A percentile compares a stretch with the other conserved stretches of the same genome.
Evolutionary conservation across 2,113 vertebrate species (phyloP).

Genomic region (Equus quagga): DNA sequence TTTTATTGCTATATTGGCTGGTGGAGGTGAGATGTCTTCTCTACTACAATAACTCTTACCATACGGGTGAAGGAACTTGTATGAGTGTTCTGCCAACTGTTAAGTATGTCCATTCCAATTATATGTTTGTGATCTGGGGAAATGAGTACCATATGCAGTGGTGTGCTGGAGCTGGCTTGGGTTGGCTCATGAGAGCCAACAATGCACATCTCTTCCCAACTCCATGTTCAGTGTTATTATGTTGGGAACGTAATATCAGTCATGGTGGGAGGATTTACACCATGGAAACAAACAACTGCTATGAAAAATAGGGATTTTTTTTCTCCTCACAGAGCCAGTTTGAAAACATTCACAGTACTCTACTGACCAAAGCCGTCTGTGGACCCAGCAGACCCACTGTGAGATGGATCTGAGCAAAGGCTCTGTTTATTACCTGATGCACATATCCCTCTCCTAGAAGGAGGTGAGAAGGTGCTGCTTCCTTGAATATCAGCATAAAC

Average conservation of each 20-base stretch:
- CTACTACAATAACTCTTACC: background rate
- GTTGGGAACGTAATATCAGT: background rate
- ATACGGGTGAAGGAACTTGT: background rate
- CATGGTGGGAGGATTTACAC: background rate
- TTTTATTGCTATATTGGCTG: background rate
- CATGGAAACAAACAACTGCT: background rate
- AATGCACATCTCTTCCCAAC: background rate
- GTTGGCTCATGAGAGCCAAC: background rate
- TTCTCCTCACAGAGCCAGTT: background rate
- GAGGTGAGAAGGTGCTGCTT: background rate
- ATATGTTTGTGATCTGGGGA: background rate
- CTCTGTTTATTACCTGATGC: background rate
- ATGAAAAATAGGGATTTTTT: background rate
- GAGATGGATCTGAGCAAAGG: background rate
- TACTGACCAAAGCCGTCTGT: background rate
- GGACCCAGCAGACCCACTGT: background rate
- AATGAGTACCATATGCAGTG: background rate
- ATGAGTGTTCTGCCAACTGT: background rate
- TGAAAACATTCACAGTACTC: background rate
- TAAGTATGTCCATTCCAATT: background rate
- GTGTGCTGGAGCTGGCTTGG: background rate
- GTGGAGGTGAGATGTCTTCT: background rate
- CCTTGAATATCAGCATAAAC: background rate
- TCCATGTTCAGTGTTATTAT: background rate
- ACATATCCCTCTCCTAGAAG: background rate